A percentile compares a stretch with the other conserved stretches of the same genome.
These are phyloP conservation scores for Zoroaster sp. DNA, from an alignment of 53 echinoderm and acorn worm genomes.

Conservation along the genomic window DNA sequence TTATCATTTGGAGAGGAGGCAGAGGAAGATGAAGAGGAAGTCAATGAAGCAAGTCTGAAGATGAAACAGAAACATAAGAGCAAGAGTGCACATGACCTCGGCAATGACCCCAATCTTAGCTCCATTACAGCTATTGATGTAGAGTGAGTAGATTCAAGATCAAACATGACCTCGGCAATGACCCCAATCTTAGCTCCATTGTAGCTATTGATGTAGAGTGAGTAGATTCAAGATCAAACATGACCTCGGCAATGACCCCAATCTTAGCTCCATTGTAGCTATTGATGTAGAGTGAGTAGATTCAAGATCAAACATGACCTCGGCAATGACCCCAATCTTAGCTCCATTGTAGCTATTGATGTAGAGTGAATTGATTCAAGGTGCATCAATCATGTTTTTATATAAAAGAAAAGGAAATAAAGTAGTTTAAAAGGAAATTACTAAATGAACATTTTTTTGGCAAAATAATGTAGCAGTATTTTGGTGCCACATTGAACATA, in stretches of 20 bases:
- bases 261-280: constrained; percentile 49
- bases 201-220: constrained; percentile 56
- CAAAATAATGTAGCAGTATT: too few species aligned
- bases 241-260: constrained; percentile 78
- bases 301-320: constrained; percentile 85
- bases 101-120: constrained; percentile 81
- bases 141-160: constrained; percentile 68
- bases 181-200: constrained; percentile 73
- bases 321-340: constrained; percentile 77
- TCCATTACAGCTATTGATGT: constrained; percentile 67
- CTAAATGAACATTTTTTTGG: too few species aligned
- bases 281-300: constrained; percentile 35
- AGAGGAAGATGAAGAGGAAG: constrained; percentile 91
- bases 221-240: constrained; percentile 75
- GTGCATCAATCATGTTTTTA: too few species aligned
- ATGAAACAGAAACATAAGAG: constrained; percentile 78
- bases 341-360: constrained; percentile 67
- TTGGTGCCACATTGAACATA: too few species aligned
- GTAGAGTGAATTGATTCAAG: constrained; percentile 41
- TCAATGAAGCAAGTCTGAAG: constrained; percentile 61
- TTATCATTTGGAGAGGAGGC: constrained; percentile 97
- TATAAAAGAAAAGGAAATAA: too few species aligned
- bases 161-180: constrained; percentile 88
- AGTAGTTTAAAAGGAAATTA: too few species aligned
- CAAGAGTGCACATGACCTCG: constrained; percentile 94